A percentile compares a stretch with the other conserved stretches of the same genome.
phyloP scores from a whole-genome alignment of 2,113 vertebrate genomes.

The Dendrocopos noguchii region DNA sequence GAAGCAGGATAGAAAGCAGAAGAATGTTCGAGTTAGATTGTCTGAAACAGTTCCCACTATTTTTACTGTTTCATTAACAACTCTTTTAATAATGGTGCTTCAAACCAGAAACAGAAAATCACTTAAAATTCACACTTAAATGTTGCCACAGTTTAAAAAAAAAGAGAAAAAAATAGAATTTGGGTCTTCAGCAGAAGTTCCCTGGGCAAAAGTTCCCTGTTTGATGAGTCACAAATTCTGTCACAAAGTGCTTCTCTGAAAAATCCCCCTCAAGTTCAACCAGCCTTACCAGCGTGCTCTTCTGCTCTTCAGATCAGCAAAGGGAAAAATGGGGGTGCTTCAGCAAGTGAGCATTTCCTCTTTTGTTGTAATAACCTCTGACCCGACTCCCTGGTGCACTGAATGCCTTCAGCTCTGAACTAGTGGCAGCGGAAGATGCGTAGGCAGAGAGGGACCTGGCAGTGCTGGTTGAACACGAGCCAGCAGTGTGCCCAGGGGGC shows the following conservation, averaged over 20 bases:
- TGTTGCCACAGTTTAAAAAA: not conserved
- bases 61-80: slow-evolving; percentile 2
- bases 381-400: not conserved
- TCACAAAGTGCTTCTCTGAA: not conserved
- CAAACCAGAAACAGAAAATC: not conserved
- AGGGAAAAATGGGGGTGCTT: not conserved
- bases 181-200: not conserved
- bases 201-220: not conserved
- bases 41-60: not conserved
- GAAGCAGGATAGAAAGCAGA: not conserved
- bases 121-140: not conserved
- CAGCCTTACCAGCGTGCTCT: not conserved
- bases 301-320: not conserved
- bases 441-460: not conserved
- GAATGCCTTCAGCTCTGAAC: not conserved
- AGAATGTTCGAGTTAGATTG: not conserved
- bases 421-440: not conserved
- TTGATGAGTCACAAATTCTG: not conserved
- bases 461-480: too few species aligned
- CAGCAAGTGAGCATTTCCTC: not conserved
- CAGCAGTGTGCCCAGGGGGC: too few species aligned
- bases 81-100: not conserved
- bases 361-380: not conserved
- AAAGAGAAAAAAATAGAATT: not conserved
- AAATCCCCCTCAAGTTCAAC: not conserved